phyloP scores from a whole-genome alignment of 2,113 vertebrate species.

The Syrrhaptes paradoxus region DNA sequence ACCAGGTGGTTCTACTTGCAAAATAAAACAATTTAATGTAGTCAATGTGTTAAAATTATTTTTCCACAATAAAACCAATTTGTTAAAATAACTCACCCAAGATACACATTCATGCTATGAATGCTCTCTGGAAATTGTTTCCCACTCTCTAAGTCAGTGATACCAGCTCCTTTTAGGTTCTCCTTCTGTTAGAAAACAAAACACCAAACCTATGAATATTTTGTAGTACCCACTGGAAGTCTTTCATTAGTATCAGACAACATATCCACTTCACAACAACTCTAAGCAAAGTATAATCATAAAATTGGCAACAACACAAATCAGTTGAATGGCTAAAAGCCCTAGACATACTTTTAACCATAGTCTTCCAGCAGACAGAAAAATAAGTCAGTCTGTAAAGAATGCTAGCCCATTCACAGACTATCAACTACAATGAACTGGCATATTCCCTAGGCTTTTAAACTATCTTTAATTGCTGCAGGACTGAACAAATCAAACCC shows the following conservation, averaged over 20 bases:
- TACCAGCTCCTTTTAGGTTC: constrained; percentile 69
- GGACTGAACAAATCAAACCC: not conserved
- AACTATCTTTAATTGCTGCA: not conserved
- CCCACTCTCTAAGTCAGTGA: constrained; percentile 66
- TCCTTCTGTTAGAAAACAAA: constrained; percentile 74
- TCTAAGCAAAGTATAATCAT: not conserved
- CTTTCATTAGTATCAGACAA: not conserved
- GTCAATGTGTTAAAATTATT: not conserved
- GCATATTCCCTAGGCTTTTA: not conserved
- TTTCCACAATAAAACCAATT: not conserved
- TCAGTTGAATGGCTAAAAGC: not conserved
- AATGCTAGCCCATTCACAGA: not conserved
- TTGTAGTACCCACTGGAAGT: not conserved
- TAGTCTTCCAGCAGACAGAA: not conserved
- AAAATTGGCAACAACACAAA: not conserved
- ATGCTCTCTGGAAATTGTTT: constrained; percentile 77
- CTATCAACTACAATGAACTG: not conserved
- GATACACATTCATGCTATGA: constrained; percentile 86
- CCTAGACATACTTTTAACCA: not conserved
- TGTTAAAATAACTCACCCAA: constrained; percentile 76
- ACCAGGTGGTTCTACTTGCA: not conserved
- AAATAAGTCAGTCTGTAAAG: not conserved
- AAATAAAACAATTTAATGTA: not conserved
- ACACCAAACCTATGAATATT: not conserved
- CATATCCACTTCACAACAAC: not conserved